These are phyloP conservation scores for Mythimna pallens DNA, from an alignment of 2,888 invertebrate species.

Conservation along the genomic window DNA sequence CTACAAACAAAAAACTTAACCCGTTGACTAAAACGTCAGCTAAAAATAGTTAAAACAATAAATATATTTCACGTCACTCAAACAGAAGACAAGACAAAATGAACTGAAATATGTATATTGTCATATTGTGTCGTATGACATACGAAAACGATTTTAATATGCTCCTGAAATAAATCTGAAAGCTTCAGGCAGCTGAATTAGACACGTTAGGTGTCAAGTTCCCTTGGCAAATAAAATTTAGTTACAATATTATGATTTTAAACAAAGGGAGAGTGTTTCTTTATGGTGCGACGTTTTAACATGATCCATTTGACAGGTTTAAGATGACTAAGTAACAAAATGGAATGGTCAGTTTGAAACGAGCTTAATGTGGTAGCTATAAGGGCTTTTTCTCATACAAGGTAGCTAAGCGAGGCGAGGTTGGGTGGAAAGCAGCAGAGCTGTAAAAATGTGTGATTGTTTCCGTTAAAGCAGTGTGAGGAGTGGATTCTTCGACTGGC, in stretches of 20 bases:
- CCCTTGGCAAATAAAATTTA: conserved; percentile 62
- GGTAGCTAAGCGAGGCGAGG: too few relatives aligned
- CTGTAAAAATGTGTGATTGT: too few relatives aligned
- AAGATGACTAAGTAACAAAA: conserved; percentile 5
- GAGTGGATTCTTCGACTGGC: too few relatives aligned
- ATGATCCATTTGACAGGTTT: conserved; percentile 25
- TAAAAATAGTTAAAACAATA: conserved; percentile 73
- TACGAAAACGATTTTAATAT: conserved; percentile 74
- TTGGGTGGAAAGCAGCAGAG: too few relatives aligned
- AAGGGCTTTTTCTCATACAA: background rate
- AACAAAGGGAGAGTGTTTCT: conserved; percentile 59
- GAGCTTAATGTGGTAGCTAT: background rate
- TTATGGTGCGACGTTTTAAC: conserved; percentile 37
- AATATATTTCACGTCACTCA: conserved; percentile 74
- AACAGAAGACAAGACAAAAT: conserved; percentile 71
- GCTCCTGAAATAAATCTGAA: conserved; percentile 70
- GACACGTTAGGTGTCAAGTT: conserved; percentile 53
- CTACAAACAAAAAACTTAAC: conserved; percentile 22
- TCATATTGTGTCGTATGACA: conserved; percentile 82
- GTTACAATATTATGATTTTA: conserved; percentile 54
- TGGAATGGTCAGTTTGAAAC: background rate
- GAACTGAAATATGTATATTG: conserved; percentile 82
- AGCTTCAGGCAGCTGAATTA: conserved; percentile 70
- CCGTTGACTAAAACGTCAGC: conserved; percentile 50
- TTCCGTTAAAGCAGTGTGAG: too few relatives aligned